Base-by-base conservation (phyloP, 2,113 vertebrate genomes). In the Burhinus oedicnemus region DNA sequence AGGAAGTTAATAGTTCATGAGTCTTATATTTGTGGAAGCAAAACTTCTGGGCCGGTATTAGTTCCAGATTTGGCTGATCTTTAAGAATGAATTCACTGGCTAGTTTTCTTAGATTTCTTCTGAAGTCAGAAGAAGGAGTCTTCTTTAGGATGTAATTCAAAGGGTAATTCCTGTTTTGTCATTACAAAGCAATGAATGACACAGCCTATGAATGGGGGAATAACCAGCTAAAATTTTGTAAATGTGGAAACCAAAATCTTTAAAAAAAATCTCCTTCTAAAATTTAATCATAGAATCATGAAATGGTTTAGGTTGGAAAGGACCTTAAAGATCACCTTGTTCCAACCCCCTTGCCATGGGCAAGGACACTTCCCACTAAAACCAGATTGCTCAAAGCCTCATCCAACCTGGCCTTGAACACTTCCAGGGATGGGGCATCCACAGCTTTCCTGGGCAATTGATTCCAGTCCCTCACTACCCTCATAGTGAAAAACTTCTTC, bases 41-140 rank as follows among this genome's bases (percentile, higher is more conserved):
- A 83, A 34, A 32, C 11, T 54, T 94, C 30, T 34, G 78, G 32
- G 16, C 8, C 1, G 0, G 1, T 70, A 11, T 1, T 1, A 1
- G 3, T 74, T 83, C 11, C 42, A 70, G 26, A 38, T 66, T 54
- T 51, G 15, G 3, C 4, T 76, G 25, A 60, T 52, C 36, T 87
- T 84, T 34, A 38, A 81, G 64, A 70, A 65, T 55, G 1, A 52
- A 45, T 54, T 86, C 7, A 29, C 17, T 60, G 11, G 3, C 1
- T 71, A 30, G 14, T 54, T 85, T 76, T 58, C 55, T 68, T 51
- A 71, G 32, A 71, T 51, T 55, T 79, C 14, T 87, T 78, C 22
- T 79, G 3, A 22, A 55, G 14, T 38, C 13, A 47, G 64, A 66
- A 22, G 30, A 75, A 34, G 13, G 16, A 32, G 13, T 61, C 30